A percentile compares a stretch with the other conserved stretches of the same genome.
These are phyloP conservation scores for Bos javanicus DNA, from an alignment of 2,113 vertebrate genomes.

Conservation along the genomic window DNA sequence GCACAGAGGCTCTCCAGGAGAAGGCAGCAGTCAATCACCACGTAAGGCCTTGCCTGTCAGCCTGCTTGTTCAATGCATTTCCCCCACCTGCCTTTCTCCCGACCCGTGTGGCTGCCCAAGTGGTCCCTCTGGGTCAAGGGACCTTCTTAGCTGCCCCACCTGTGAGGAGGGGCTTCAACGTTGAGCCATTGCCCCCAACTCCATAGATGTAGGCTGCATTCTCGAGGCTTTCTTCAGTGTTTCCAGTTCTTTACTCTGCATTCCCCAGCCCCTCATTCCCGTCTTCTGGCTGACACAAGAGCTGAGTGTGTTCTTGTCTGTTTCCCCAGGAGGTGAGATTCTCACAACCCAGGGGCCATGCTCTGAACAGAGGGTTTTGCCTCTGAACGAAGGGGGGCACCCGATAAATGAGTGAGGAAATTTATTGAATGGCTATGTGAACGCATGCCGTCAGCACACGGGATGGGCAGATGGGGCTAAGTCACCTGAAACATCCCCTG, in stretches of 20 bases:
- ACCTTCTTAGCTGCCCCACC: fast-evolving
- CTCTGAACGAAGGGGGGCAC: neutral
- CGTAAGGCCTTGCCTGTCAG: neutral
- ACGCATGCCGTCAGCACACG: fast-evolving
- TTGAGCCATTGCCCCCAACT: fast-evolving
- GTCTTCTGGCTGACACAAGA: neutral
- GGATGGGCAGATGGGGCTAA: neutral
- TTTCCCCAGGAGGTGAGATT: neutral
- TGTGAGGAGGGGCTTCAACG: fast-evolving
- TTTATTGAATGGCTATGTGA: neutral
- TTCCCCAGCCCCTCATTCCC: fast-evolving
- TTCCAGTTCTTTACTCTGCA: neutral
- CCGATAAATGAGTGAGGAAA: neutral
- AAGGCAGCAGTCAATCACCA: fast-evolving
- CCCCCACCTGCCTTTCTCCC: neutral
- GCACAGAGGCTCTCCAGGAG: neutral
- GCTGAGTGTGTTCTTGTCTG: neutral
- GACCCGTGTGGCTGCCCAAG: fast-evolving
- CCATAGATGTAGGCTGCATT: neutral
- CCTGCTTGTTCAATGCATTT: too few relatives aligned
- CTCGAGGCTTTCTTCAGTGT: neutral
- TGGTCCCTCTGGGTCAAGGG: too few relatives aligned
- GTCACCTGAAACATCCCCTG: neutral
- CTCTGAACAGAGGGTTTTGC: neutral
- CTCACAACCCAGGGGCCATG: neutral